phyloP scores from a whole-genome alignment of 2,797 vertebrate species.

The Leptoclinus maculatus region DNA sequence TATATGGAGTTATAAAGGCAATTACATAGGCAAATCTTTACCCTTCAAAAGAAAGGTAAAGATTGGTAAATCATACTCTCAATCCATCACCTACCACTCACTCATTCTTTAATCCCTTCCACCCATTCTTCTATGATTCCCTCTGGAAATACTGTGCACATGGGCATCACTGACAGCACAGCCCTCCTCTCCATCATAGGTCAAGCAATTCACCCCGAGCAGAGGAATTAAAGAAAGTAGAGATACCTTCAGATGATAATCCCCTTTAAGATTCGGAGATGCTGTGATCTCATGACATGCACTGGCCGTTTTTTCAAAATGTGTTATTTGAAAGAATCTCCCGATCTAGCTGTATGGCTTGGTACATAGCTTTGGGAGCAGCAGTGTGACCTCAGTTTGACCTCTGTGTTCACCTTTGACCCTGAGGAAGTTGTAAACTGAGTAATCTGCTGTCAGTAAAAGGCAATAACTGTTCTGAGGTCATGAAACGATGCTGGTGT shows the following conservation, averaged over 20 bases:
- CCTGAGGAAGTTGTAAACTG: slow-evolving; percentile 56
- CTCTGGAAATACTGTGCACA: neutral
- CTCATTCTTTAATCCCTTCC: slow-evolving; percentile 40
- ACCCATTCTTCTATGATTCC: slow-evolving; percentile 12
- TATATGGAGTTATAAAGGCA: slow-evolving; percentile 27
- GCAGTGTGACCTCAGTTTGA: slow-evolving; percentile 38
- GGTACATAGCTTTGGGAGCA: slow-evolving; percentile 26
- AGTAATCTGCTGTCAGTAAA: slow-evolving; percentile 40
- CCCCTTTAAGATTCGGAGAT: slow-evolving; percentile 23
- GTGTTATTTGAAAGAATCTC: slow-evolving; percentile 11
- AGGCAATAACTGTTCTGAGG: slow-evolving; percentile 28
- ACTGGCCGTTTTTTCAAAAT: slow-evolving; percentile 13
- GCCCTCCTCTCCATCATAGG: slow-evolving; percentile 28
- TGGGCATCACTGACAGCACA: slow-evolving; percentile 29
- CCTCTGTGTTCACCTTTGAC: slow-evolving; percentile 57
- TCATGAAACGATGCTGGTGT: slow-evolving; percentile 16
- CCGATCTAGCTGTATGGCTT: neutral
- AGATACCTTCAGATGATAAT: slow-evolving; percentile 48
- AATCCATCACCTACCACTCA: slow-evolving; percentile 18
- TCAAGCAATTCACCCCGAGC: slow-evolving; percentile 36
- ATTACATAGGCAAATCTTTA: slow-evolving; percentile 1
- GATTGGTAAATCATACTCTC: slow-evolving; percentile 14
- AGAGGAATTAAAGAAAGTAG: slow-evolving; percentile 44
- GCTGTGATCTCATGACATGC: slow-evolving; percentile 48
- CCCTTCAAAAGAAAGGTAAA: slow-evolving; percentile 17